These are phyloP conservation scores for Corythornis madagascariensis DNA, from an alignment of 2,113 vertebrate genomes.

Conservation along the genomic window DNA sequence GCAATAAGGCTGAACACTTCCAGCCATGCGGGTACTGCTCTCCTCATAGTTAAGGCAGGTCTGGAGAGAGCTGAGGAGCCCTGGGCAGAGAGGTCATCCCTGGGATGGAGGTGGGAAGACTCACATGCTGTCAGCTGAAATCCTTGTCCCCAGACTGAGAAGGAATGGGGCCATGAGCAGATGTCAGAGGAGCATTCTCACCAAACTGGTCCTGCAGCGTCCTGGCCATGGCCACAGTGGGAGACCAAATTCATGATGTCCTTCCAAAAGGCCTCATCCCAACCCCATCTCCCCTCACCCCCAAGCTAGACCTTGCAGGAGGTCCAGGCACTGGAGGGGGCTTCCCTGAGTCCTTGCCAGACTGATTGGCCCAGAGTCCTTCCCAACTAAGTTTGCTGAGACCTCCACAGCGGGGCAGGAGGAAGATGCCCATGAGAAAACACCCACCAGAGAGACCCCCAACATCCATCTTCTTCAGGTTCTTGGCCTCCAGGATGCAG, in stretches of 20 bases:
- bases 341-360: background rate
- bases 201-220: background rate
- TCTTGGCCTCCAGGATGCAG: constrained; percentile 97
- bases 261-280: background rate
- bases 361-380: background rate
- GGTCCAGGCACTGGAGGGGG: background rate
- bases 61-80: background rate
- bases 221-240: background rate
- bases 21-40: background rate
- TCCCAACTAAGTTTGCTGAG: background rate
- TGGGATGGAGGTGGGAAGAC: background rate
- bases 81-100: background rate
- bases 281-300: background rate
- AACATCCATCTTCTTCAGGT: constrained; percentile 99
- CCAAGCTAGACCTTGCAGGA: background rate
- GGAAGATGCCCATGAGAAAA: background rate
- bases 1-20: background rate
- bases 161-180: background rate
- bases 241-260: fast-evolving
- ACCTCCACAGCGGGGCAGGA: background rate
- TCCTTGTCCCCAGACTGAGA: fast-evolving
- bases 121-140: fast-evolving
- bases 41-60: background rate
- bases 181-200: background rate
- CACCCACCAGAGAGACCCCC: constrained; percentile 92